Evolutionary conservation across 2,113 vertebrate genomes (phyloP).

Genomic region (Isichthys henryi): DNA sequence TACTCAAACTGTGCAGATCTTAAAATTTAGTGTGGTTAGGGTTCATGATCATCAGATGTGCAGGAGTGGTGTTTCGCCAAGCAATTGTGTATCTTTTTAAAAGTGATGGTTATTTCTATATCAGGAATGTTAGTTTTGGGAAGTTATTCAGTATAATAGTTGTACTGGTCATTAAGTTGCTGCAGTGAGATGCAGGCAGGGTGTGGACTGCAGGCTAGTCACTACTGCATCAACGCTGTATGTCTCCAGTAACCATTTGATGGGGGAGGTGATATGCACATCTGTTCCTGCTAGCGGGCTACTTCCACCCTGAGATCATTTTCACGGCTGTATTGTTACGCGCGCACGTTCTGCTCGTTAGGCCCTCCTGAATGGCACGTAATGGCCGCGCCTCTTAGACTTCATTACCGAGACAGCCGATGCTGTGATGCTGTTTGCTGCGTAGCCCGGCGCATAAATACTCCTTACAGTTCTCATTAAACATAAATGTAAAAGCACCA

Average conservation of each 20-base stretch:
- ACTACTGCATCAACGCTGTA: neutral
- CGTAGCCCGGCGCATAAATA: constrained; percentile 44
- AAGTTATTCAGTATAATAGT: neutral
- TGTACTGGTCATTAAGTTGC: neutral
- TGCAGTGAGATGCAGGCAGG: neutral
- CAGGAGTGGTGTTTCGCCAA: neutral
- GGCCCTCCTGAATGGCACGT: neutral
- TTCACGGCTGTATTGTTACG: neutral
- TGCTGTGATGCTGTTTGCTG: constrained; percentile 38
- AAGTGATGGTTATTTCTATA: neutral
- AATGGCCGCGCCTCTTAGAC: neutral
- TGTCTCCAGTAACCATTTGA: neutral
- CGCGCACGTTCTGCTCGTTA: constrained; percentile 7
- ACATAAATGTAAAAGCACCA: constrained; percentile 55
- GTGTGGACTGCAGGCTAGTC: neutral
- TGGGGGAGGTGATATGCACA: neutral
- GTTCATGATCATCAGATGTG: neutral
- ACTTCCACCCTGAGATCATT: constrained; percentile 8
- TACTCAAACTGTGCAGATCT: neutral
- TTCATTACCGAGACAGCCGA: constrained; percentile 19
- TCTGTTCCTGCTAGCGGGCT: neutral
- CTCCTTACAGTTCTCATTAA: constrained; percentile 48
- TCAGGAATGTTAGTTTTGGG: neutral
- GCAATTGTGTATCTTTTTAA: neutral
- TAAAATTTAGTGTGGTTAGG: neutral